Evolutionary conservation across 2,113 vertebrate species (phyloP).

Genomic region (Orthochromis indermauri): DNA sequence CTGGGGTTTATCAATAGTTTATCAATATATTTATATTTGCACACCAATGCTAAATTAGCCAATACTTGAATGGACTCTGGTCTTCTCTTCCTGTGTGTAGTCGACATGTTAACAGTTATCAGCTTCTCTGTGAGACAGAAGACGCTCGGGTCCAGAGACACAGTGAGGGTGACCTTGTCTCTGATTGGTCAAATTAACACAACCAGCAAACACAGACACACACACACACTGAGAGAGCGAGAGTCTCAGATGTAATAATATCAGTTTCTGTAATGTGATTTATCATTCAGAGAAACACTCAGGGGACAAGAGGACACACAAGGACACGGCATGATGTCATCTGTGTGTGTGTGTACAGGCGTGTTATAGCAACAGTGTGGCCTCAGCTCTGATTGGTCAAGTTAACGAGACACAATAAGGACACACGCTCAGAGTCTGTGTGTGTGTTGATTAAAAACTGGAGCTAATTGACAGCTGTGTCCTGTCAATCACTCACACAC

Average conservation of each 20-base stretch:
- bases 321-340: slow-evolving; percentile 36
- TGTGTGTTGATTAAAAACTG: not conserved
- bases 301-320: slow-evolving; percentile 9
- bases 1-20: not conserved
- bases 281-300: slow-evolving; percentile 1
- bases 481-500: not conserved
- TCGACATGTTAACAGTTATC: not conserved
- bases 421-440: not conserved
- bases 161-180: not conserved
- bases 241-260: not conserved
- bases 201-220: not conserved
- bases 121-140: not conserved
- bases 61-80: not conserved
- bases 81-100: not conserved
- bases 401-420: not conserved
- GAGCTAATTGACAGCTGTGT: not conserved
- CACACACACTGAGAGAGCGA: not conserved
- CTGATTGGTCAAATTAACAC: not conserved
- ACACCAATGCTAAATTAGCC: not conserved
- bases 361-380: not conserved
- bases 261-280: slow-evolving; percentile 29
- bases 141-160: not conserved
- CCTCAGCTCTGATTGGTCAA: not conserved
- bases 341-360: not conserved
- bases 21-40: not conserved